These are phyloP conservation scores for Periophthalmus modestus DNA, from an alignment of 2,113 vertebrate genomes.

Conservation along the genomic window DNA sequence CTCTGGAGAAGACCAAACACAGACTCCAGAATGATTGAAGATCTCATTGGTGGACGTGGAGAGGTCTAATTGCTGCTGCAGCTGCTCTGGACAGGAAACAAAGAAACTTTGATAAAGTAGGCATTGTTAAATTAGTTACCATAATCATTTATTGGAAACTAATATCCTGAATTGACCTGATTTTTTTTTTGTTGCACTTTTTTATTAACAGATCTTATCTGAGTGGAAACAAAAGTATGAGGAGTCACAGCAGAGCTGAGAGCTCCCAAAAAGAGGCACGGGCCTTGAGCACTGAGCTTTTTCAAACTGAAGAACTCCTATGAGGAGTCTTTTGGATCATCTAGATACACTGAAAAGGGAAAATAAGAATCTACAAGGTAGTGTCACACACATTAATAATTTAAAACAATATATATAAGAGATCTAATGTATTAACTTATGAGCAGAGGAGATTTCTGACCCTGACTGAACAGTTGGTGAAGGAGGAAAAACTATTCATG, in stretches of 20 bases:
- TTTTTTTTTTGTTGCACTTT: background rate
- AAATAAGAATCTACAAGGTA: slow-evolving; percentile 82
- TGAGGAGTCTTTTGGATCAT: slow-evolving; percentile 88
- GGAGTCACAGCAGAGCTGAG: slow-evolving; percentile 89
- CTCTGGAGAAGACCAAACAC: slow-evolving; percentile 91
- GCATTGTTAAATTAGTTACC: background rate
- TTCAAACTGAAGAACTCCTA: slow-evolving; percentile 93
- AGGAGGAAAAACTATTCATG: slow-evolving; percentile 82
- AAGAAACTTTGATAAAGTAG: slow-evolving; percentile 89
- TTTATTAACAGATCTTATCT: slow-evolving; percentile 74
- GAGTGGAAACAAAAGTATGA: slow-evolving; percentile 96
- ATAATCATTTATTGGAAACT: background rate
- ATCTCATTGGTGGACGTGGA: slow-evolving; percentile 89
- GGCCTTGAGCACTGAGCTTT: slow-evolving; percentile 87
- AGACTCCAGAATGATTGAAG: slow-evolving; percentile 90
- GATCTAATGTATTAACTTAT: slow-evolving; percentile 6
- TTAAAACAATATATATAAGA: rapidly evolving
- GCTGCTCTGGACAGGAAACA: slow-evolving; percentile 90
- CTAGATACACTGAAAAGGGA: slow-evolving; percentile 81
- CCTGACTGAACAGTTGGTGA: slow-evolving; percentile 88
- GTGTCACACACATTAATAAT: slow-evolving; percentile 15
- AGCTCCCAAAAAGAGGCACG: slow-evolving; percentile 89
- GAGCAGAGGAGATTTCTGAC: slow-evolving; percentile 89
- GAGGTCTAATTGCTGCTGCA: slow-evolving; percentile 79
- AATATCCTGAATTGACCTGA: background rate